Evolutionary conservation across 2,113 vertebrate genomes (phyloP), one percentile per base, ranked within the genome.

Genomic region (Hemicordylus capensis): DNA sequence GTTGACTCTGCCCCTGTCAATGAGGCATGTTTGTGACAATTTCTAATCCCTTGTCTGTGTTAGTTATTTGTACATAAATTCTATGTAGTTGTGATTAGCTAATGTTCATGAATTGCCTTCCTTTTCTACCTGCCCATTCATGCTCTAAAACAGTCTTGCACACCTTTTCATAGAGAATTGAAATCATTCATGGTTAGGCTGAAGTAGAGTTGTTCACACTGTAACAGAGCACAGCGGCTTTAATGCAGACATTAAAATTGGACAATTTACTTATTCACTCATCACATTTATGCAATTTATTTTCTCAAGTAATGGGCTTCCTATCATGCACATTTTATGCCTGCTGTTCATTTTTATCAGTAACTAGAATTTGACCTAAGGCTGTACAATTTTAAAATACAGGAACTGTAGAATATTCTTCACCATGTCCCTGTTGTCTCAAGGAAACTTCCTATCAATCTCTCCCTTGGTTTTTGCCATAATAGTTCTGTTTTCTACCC

Each of bases 1-100:
- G n/a, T n/a, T n/a, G n/a, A n/a, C n/a, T n/a, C n/a, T n/a, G n/a
- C n/a, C n/a, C n/a, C n/a, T n/a, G n/a, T n/a, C n/a, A n/a, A n/a
- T 89, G 89, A 77, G 0, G 0, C 31, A n/a, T 76, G 24, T 67
- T 69, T 81, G 0, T 83, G 82, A 87, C 85, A 20, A 88, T 93
- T 94, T 91, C 81, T 93, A 85, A 88, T 91, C 90, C 85, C 26
- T 15, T 28, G 3, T 9, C 34, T 75, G 44, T 64, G 89, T 92
- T 90, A 93, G 80, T 91, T 92, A 91, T 94, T 93, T n/a, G n/a
- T n/a, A n/a, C 89, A 91, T 91, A 91, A 81, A 83, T 88, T 92
- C 93, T 92, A 80, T 77, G 81, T 91, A 90, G 89, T 87, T 70
- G 22, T 87, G 86, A 92, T 91, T 93, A 93, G 76, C 73, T 88